Conservation (phyloP, 1,140 invertebrate genomes). For the Drosophila sp. region DNA sequence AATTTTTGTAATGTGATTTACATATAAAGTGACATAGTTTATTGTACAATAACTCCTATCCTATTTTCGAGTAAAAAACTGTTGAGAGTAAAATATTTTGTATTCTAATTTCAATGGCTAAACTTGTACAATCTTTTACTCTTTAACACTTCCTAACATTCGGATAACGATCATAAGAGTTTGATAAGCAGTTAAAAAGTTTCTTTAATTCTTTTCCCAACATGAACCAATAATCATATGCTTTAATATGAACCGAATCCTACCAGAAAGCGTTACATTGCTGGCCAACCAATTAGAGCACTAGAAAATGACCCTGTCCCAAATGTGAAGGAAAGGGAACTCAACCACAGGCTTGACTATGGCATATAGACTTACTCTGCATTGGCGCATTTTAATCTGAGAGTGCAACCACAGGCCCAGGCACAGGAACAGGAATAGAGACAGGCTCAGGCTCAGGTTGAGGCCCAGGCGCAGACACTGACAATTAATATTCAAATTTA, state of each 20-base stretch:
- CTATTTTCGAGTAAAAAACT: no score
- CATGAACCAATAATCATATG: not conserved
- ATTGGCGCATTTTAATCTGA: constrained; percentile 73
- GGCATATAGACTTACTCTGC: constrained; percentile 15
- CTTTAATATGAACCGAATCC: not conserved
- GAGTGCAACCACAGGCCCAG: constrained; percentile 32
- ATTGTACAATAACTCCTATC: no score
- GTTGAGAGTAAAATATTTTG: no score
- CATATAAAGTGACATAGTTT: no score
- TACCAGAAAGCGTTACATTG: not conserved
- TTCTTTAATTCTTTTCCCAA: not conserved
- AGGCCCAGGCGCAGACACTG: constrained; percentile 66
- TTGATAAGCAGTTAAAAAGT: no score
- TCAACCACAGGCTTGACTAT: not conserved
- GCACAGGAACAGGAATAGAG: not conserved
- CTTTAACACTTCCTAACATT: no score
- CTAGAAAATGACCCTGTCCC: constrained; percentile 3
- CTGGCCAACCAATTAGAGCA: constrained; percentile 41
- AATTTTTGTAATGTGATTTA: no score
- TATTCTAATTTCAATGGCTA: no score
- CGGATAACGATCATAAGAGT: no score
- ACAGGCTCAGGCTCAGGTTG: not conserved
- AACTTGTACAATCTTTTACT: no score
- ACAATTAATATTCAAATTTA: constrained; percentile 85
- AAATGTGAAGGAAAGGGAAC: not conserved